These are phyloP conservation scores for Ochotona curzoniae DNA, from an alignment of 2,113 vertebrate genomes.

Conservation along the genomic window DNA sequence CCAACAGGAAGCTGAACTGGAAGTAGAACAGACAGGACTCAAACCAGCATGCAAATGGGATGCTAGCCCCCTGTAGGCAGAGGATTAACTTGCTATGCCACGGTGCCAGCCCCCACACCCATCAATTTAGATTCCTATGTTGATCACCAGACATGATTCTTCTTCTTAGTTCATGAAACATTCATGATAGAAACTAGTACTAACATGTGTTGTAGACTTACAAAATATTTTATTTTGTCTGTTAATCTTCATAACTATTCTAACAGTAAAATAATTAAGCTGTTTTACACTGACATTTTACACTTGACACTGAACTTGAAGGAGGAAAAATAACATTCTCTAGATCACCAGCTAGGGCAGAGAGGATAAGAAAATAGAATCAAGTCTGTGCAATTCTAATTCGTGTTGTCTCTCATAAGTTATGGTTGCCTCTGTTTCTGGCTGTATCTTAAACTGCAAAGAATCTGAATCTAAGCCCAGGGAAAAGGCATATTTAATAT, in stretches of 20 bases:
- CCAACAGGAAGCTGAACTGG: too few relatives aligned
- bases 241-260: not conserved
- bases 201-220: constrained; percentile 9
- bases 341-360: not conserved
- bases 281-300: not conserved
- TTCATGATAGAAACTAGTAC: not conserved
- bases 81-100: too few relatives aligned
- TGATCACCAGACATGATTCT: not conserved
- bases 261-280: constrained; percentile 9
- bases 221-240: not conserved
- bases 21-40: too few relatives aligned
- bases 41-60: too few relatives aligned
- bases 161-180: not conserved
- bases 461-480: constrained; percentile 7
- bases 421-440: not conserved
- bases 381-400: not conserved
- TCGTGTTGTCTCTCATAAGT: not conserved
- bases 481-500: not conserved
- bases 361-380: constrained; percentile 31
- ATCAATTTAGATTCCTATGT: not conserved
- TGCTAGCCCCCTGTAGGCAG: too few relatives aligned
- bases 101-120: not conserved
- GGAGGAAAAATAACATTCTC: not conserved
- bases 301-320: not conserved
- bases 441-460: not conserved